These are phyloP conservation scores for Anisognathus igniventris DNA, from an alignment of 2,797 vertebrate genomes.

Conservation along the genomic window DNA sequence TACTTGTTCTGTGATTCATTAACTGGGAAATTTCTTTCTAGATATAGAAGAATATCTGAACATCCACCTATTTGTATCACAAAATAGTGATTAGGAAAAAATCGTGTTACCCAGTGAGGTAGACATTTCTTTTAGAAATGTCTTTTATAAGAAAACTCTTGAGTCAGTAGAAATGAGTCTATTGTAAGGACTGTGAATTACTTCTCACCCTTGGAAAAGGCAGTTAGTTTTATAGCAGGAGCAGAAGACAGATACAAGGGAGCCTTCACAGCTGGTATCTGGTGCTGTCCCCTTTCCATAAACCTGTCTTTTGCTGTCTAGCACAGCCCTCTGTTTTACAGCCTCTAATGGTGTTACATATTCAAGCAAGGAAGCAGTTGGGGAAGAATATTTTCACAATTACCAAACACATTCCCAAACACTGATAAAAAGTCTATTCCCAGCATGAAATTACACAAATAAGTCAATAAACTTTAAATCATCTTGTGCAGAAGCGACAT, in stretches of 20 bases:
- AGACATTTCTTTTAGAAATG: background rate
- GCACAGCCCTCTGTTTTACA: background rate
- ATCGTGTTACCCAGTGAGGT: background rate
- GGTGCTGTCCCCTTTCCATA: background rate
- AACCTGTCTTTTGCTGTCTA: background rate
- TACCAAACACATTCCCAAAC: background rate
- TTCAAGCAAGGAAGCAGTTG: background rate
- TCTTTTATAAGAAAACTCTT: background rate
- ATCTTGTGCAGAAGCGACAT: background rate
- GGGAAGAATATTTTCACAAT: background rate
- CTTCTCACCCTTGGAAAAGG: background rate
- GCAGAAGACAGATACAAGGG: background rate
- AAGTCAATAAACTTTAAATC: background rate
- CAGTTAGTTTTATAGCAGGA: background rate
- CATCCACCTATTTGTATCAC: background rate
- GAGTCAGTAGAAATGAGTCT: background rate
- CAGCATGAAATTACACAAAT: slow-evolving; percentile 8
- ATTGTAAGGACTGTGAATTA: slow-evolving; percentile 13
- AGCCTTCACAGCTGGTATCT: background rate
- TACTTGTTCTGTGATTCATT: slow-evolving; percentile 59
- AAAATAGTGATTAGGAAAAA: slow-evolving; percentile 30
- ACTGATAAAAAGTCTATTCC: background rate
- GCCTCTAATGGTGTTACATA: background rate
- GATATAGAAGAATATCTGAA: slow-evolving; percentile 5
- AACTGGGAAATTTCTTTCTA: slow-evolving; percentile 36